Evolutionary conservation across 2,113 vertebrate genomes (phyloP), one percentile per base, ranked within the genome.

Genomic region (Trochalopteron elliotii): DNA sequence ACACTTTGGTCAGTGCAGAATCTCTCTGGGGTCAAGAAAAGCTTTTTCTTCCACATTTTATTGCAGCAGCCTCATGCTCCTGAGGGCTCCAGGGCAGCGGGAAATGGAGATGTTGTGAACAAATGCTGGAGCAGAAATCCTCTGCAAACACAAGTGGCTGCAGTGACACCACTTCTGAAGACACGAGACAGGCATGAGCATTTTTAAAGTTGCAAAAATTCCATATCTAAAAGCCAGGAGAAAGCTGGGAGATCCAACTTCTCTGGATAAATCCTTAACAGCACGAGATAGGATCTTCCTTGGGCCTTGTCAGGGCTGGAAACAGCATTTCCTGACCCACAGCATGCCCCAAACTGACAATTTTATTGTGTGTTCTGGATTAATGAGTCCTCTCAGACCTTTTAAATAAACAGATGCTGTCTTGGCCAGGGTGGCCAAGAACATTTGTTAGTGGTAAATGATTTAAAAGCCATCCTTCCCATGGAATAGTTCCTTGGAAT

Each of bases 381-480:
- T 83, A 95, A 93, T 57, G 89, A 76, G 37, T n/a, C 80, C 59
- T 93, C 84, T 87, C 87, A 39, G 42, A 31, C 67, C 11, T 30
- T 60, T 92, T 91, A 86, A 88, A 91, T 59, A 89, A 93, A 71
- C 18, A 50, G 78, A 37, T 82, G 71, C 56, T 87, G 70, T 40
- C 74, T 94, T n/a, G n/a, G 83, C 72, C 53, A 37, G 52, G 42
- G 15, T 12, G 67, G 89, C 94, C 75, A 16, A 72, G 83, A 78
- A 71, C 60, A 19, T 91, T 94, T 95, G 64, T n/a, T 87, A 19
- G 35, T 25, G 70, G 18, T 91, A 72, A 91, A 91, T 86, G 87
- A 91, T 93, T 95, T 80, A 96, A 77, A 78, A 17, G 25, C 18
- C 37, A 17, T 94, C 81, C 50, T 93, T 83, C 28, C 56, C 33